These are phyloP conservation scores for Unio delphinus DNA, from an alignment of 2,888 invertebrate genomes.

Conservation along the genomic window DNA sequence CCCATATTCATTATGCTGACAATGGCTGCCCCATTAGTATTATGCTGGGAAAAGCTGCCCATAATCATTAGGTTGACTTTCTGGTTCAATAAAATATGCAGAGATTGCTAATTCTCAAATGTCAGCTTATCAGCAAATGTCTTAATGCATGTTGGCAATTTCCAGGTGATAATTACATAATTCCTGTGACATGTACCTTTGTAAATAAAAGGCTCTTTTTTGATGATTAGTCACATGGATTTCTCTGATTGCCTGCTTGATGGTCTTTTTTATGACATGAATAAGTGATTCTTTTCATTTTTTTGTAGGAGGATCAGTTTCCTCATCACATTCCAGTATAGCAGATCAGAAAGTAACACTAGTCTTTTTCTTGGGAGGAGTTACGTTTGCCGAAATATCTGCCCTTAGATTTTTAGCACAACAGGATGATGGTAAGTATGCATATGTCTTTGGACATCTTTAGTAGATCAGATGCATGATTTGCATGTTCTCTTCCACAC, in stretches of 20 bases:
- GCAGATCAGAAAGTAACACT: slow-evolving; percentile 79
- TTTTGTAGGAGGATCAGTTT: slow-evolving; percentile 68
- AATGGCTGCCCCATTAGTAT: no score
- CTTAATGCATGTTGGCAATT: no score
- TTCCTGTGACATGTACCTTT: background rate
- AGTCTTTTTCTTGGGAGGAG: slow-evolving; percentile 97
- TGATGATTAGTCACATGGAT: no score
- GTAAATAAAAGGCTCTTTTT: no score
- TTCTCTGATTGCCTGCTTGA: no score
- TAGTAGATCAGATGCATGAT: background rate
- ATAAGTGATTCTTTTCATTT: slow-evolving; percentile 4
- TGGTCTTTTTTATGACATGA: background rate
- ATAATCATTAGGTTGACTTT: no score
- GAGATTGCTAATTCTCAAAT: no score
- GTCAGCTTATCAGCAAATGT: no score
- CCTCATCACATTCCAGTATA: slow-evolving; percentile 69
- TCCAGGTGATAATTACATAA: slow-evolving; percentile 42
- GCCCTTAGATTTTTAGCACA: slow-evolving; percentile 77
- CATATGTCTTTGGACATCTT: no score
- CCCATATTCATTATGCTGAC: no score
- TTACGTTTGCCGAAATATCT: slow-evolving; percentile 92
- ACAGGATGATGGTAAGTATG: slow-evolving; percentile 74
- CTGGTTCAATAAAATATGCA: no score
- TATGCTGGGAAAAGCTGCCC: no score
- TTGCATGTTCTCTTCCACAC: background rate